A percentile compares a stretch with the other conserved stretches of the same genome.
phyloP scores from a whole-genome alignment of 2,797 vertebrate species.

The Peromyscus attwateri region DNA sequence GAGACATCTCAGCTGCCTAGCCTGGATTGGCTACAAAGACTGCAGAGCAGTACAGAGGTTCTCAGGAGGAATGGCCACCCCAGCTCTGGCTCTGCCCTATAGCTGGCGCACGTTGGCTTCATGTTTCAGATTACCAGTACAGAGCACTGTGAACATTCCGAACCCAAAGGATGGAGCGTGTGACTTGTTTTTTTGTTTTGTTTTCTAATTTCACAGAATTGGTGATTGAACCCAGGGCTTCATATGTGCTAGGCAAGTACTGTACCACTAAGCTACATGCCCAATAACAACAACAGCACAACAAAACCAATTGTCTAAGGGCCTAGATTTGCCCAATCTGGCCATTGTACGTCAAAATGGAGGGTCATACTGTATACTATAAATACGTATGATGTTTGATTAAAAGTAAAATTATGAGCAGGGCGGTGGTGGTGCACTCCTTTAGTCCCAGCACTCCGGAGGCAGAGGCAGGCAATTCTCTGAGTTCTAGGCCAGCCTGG shows the following conservation, averaged over 20 bases:
- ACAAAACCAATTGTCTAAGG: background rate
- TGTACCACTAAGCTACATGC: background rate
- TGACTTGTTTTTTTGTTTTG: background rate
- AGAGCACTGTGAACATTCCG: background rate
- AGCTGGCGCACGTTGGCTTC: fast-evolving
- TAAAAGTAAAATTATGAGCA: background rate
- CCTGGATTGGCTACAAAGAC: background rate
- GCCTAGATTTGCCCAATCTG: too few species aligned
- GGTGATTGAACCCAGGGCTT: background rate
- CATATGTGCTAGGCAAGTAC: background rate
- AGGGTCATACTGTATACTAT: background rate
- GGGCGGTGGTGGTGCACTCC: background rate
- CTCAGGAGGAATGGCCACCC: background rate
- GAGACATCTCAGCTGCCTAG: background rate
- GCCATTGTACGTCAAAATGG: background rate
- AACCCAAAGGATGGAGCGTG: background rate
- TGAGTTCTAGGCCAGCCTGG: background rate
- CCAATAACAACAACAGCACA: too few species aligned
- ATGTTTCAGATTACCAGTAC: background rate
- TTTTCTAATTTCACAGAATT: background rate
- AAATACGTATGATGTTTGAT: background rate
- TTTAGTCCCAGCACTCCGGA: background rate
- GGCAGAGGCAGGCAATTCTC: background rate
- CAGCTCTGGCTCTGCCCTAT: background rate
- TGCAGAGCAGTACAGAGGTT: background rate